These are phyloP conservation scores for Nothoprocta pentlandii DNA, from an alignment of 2,113 vertebrate genomes.

Conservation along the genomic window DNA sequence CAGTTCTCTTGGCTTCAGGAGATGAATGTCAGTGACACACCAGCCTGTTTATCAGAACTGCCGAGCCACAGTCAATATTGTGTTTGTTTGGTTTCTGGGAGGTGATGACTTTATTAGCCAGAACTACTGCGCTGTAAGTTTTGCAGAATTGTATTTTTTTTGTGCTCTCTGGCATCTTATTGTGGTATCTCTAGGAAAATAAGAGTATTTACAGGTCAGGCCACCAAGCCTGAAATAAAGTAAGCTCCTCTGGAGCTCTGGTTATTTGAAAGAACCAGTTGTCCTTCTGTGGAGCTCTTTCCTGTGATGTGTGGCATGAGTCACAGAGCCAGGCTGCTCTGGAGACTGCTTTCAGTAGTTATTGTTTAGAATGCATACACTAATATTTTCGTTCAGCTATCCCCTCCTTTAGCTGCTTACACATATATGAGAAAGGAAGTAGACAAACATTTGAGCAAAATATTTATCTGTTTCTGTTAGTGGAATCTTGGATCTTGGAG, in stretches of 20 bases:
- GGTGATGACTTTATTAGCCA: slow-evolving; percentile 44
- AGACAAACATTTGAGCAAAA: slow-evolving; percentile 44
- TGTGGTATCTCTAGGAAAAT: neutral
- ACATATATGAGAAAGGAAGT: neutral
- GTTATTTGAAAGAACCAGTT: slow-evolving; percentile 20
- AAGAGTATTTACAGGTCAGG: neutral
- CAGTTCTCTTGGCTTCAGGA: slow-evolving; percentile 18
- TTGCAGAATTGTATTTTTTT: neutral
- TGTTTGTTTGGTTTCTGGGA: slow-evolving; percentile 31
- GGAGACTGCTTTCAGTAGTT: neutral
- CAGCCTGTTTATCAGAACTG: slow-evolving; percentile 23
- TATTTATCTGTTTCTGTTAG: slow-evolving; percentile 14
- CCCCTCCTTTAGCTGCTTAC: neutral
- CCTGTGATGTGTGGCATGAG: slow-evolving; percentile 27
- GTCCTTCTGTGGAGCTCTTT: neutral
- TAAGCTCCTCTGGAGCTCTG: neutral
- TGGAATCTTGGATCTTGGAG: neutral
- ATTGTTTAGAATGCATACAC: slow-evolving; percentile 39
- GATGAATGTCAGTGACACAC: slow-evolving; percentile 12
- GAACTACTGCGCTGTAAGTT: slow-evolving; percentile 13
- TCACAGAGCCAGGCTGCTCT: slow-evolving; percentile 21
- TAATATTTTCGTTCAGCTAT: slow-evolving; percentile 34
- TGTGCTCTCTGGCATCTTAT: neutral
- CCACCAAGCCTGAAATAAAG: neutral
- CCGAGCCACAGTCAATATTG: neutral